Conservation (phyloP, 92 coral and sea anemone species). For the Actinernus sp. region DNA sequence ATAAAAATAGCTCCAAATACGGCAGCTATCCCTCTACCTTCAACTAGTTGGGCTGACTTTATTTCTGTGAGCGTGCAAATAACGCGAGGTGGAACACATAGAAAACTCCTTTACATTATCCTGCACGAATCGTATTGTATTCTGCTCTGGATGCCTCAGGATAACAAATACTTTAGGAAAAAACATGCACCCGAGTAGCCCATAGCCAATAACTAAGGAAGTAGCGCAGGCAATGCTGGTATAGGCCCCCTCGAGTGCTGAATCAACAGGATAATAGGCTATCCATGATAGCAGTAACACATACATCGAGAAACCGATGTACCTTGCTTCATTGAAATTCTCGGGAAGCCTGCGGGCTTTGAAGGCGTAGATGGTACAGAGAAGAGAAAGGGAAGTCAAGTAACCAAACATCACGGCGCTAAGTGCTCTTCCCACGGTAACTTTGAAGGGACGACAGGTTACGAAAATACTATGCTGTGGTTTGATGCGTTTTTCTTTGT, state of each 20-base stretch:
- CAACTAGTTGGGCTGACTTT: no score
- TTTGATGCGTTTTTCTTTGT: constrained; percentile 37
- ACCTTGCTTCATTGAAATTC: constrained; percentile 85
- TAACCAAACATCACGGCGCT: constrained; percentile 54
- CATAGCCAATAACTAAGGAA: constrained; percentile 70
- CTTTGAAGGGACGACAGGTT: constrained; percentile 49
- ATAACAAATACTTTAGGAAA: constrained; percentile 73
- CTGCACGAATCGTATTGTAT: constrained; percentile 45
- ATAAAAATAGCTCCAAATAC: no score
- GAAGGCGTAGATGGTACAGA: constrained; percentile 77
- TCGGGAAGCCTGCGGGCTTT: constrained; percentile 84
- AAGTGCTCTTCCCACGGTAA: constrained; percentile 39
- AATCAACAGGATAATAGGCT: constrained; percentile 74
- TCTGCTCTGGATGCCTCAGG: constrained; percentile 70
- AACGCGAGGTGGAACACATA: no score
- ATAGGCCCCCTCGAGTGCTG: constrained; percentile 57
- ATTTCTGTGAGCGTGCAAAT: no score
- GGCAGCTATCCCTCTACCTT: no score
- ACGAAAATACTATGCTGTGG: constrained; percentile 35
- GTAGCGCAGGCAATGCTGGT: constrained; percentile 64
- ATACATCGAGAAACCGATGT: constrained; percentile 81
- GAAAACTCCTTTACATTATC: constrained; percentile 29
- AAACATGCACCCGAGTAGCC: constrained; percentile 77
- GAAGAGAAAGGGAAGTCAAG: constrained; percentile 52
- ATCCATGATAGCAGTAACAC: constrained; percentile 68